phyloP scores from a whole-genome alignment of 2,888 invertebrate species.

The Nesidiocoris tenuis region DNA sequence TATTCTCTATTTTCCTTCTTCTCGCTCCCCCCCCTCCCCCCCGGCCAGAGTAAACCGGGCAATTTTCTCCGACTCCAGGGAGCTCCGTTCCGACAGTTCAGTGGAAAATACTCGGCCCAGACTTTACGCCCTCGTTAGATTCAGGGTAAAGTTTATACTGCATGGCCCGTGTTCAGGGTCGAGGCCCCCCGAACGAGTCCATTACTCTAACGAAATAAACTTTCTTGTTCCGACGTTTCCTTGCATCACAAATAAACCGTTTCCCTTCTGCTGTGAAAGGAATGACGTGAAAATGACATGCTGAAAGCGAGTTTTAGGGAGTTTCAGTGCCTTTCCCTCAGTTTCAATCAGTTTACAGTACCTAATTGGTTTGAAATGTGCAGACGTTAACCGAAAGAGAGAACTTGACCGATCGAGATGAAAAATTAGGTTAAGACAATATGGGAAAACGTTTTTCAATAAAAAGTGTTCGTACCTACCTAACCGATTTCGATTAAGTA shows the following conservation, averaged over 20 bases:
- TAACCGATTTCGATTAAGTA: too few relatives aligned
- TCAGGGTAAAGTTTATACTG: background rate
- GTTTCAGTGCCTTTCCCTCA: too few relatives aligned
- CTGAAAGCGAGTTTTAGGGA: too few relatives aligned
- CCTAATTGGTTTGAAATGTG: too few relatives aligned
- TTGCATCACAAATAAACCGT: background rate
- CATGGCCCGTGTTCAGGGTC: background rate
- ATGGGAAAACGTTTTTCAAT: too few relatives aligned
- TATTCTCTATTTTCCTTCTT: too few relatives aligned
- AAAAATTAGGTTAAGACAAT: too few relatives aligned
- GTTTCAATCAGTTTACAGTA: too few relatives aligned
- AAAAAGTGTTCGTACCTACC: too few relatives aligned
- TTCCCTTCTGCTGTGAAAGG: background rate
- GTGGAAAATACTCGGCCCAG: background rate
- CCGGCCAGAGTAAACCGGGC: background rate
- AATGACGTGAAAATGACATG: background rate
- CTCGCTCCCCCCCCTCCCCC: too few relatives aligned
- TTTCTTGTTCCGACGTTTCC: background rate
- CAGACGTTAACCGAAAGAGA: too few relatives aligned
- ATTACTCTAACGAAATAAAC: background rate
- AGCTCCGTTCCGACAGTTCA: background rate
- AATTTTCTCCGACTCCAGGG: background rate
- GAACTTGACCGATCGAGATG: too few relatives aligned
- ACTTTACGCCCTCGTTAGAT: background rate
- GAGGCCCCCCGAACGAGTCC: background rate